Evolutionary conservation across 2,113 vertebrate species (phyloP).

Genomic region (Campylomormyrus tamandua): DNA sequence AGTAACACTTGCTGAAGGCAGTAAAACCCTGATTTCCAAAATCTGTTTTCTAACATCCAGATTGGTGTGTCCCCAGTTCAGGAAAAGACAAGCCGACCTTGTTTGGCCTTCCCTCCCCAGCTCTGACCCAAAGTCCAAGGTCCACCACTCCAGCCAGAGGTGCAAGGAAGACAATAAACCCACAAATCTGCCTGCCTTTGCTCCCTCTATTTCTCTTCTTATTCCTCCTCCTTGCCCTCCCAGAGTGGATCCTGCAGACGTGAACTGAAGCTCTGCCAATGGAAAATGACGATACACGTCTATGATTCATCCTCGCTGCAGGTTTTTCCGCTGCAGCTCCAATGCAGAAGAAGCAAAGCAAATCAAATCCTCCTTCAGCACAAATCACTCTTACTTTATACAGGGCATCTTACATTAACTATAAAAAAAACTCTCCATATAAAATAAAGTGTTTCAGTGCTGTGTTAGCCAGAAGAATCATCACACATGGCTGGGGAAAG

Average conservation of each 20-base stretch:
- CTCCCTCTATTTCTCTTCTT: not conserved
- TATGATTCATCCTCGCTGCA: not conserved
- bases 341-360: not conserved
- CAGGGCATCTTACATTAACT: not conserved
- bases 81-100: not conserved
- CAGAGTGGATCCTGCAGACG: not conserved
- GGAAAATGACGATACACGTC: not conserved
- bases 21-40: not conserved
- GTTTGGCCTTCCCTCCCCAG: not conserved
- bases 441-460: not conserved
- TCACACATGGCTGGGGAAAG: not conserved
- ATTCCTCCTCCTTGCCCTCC: not conserved
- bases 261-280: not conserved
- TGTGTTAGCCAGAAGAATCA: not conserved
- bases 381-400: not conserved
- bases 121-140: not conserved
- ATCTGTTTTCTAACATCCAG: not conserved
- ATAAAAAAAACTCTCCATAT: not conserved
- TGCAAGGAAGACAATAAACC: constrained; percentile 74
- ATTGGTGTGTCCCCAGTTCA: not conserved
- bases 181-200: not conserved
- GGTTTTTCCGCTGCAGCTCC: not conserved
- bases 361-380: not conserved
- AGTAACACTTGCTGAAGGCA: not conserved
- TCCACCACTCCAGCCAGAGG: constrained; percentile 38